Conservation (phyloP, 2,797 vertebrate genomes). For the Lepilemur ruficaudatus region DNA sequence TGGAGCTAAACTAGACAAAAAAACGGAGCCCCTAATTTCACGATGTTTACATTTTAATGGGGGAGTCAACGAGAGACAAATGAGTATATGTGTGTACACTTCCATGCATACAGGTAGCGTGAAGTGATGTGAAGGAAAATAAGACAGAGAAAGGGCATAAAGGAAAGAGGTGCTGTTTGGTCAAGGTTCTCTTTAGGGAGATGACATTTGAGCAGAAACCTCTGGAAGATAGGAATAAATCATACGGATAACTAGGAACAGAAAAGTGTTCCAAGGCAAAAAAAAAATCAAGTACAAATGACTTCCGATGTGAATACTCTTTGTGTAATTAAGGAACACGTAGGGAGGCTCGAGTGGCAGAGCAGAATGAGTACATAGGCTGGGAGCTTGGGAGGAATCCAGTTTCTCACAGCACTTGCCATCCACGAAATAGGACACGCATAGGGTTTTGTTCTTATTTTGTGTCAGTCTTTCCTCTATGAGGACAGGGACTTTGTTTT, state of each 20-base stretch:
- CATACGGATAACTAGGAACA: not conserved
- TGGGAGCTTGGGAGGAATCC: too few species aligned
- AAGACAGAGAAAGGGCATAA: not conserved
- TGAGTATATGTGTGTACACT: not conserved
- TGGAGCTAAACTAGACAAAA: not conserved
- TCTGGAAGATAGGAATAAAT: not conserved
- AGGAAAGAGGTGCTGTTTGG: not conserved
- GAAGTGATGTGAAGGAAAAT: not conserved
- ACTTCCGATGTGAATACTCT: not conserved
- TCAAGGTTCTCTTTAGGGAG: not conserved
- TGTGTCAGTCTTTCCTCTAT: not conserved
- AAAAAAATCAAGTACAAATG: not conserved
- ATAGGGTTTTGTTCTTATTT: not conserved
- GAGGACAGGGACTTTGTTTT: not conserved
- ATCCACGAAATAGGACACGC: accelerated
- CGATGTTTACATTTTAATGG: not conserved
- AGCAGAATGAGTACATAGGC: too few species aligned
- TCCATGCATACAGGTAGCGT: not conserved
- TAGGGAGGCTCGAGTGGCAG: not conserved
- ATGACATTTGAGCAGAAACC: not conserved
- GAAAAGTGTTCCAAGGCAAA: not conserved
- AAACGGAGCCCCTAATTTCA: not conserved
- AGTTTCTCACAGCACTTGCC: not conserved
- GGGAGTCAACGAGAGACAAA: not conserved
- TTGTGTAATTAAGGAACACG: not conserved